Conservation (phyloP, 2,797 vertebrate genomes). For the Rallus crepitans region DNA sequence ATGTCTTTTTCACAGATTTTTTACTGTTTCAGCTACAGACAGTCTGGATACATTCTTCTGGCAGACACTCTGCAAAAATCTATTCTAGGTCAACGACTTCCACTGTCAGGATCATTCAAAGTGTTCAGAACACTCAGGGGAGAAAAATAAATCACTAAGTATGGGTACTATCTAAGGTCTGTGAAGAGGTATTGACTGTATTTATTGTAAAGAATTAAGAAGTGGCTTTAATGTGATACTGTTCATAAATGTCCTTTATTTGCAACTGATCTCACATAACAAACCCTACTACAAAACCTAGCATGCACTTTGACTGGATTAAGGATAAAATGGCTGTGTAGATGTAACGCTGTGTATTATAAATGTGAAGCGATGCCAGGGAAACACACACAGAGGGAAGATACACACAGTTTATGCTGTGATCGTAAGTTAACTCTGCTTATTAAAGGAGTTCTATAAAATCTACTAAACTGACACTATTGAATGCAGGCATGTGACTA, state of each 20-base stretch:
- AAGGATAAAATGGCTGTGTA: not conserved
- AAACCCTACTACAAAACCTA: not conserved
- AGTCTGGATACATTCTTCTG: conserved; percentile 26
- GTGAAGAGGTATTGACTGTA: conserved; percentile 9
- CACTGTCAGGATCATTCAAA: conserved; percentile 47
- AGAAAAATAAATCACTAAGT: conserved; percentile 25
- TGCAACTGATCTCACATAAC: not conserved
- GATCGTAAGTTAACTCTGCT: not conserved
- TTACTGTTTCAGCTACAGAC: conserved; percentile 41
- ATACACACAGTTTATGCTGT: not conserved
- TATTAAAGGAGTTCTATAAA: not conserved
- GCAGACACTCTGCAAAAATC: conserved; percentile 32
- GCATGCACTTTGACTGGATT: not conserved
- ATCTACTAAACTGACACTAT: not conserved
- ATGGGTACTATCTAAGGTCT: not conserved
- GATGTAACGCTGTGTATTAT: not conserved
- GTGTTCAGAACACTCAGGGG: conserved; percentile 11
- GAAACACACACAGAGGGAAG: not conserved
- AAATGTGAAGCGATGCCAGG: not conserved
- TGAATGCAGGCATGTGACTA: fast-evolving
- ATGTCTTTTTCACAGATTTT: not conserved
- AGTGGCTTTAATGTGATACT: not conserved
- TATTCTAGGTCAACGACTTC: conserved; percentile 66
- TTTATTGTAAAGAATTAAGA: conserved; percentile 3
- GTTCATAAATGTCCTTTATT: not conserved